Conservation (phyloP, 2,888 invertebrate species). For the Erpobdella octoculata region DNA sequence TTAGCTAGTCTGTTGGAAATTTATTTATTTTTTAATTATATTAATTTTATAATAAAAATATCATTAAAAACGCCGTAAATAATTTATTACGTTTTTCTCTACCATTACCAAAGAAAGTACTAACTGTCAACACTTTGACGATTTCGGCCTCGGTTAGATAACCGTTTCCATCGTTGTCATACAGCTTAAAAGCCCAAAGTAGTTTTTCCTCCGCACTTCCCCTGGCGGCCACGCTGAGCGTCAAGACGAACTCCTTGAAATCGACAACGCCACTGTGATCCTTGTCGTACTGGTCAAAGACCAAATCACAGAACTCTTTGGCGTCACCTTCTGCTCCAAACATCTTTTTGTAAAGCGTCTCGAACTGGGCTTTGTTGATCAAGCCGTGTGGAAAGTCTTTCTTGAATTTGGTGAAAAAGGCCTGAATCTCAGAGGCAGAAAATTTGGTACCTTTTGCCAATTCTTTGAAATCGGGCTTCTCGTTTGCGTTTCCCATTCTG, state of each 20-base stretch:
- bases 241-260: constrained; percentile 25
- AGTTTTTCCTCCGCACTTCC: constrained; percentile 18
- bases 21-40: neutral
- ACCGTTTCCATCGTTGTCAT: constrained; percentile 19
- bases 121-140: constrained; percentile 21
- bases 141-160: constrained; percentile 17
- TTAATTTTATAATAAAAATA: neutral
- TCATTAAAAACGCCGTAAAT: neutral
- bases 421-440: neutral
- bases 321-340: constrained; percentile 22
- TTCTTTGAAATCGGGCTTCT: constrained; percentile 29
- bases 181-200: constrained; percentile 22
- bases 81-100: neutral
- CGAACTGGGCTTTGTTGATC: constrained; percentile 17
- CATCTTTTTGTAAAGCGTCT: constrained; percentile 23
- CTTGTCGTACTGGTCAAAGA: constrained; percentile 25
- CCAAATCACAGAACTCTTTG: constrained; percentile 22
- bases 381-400: constrained; percentile 7
- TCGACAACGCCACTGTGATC: constrained; percentile 21
- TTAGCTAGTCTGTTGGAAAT: neutral
- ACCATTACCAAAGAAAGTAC: neutral
- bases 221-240: constrained; percentile 18
- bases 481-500: constrained; percentile 24
- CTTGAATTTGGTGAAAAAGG: constrained; percentile 13
- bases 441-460: constrained; percentile 27